Conservation (phyloP, 2,888 invertebrate species). For the Volucella inflata region DNA sequence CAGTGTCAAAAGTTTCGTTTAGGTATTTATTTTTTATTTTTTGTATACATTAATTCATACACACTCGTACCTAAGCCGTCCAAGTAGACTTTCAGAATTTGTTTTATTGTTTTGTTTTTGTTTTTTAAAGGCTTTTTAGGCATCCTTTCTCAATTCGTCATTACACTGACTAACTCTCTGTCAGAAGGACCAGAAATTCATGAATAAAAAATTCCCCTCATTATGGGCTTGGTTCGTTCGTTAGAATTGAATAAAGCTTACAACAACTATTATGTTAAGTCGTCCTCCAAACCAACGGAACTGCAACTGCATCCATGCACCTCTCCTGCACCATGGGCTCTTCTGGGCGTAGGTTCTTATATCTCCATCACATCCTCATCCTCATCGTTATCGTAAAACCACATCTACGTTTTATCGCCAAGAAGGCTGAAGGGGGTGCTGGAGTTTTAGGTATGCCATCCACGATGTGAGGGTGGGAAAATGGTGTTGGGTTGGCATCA, state of each 20-base stretch:
- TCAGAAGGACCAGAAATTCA: conserved; percentile 30
- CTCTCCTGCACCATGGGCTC: conserved; percentile 4
- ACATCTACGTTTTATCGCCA: conserved; percentile 34
- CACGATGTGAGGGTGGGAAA: conserved; percentile 45
- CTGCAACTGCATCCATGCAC: conserved; percentile 60
- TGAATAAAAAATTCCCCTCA: conserved; percentile 74
- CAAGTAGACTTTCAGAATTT: conserved; percentile 32
- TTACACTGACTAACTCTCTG: neutral
- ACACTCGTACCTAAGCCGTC: conserved; percentile 32
- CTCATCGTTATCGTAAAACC: conserved; percentile 14
- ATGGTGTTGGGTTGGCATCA: conserved; percentile 47
- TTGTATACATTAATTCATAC: too few relatives aligned
- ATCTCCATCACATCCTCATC: conserved; percentile 36
- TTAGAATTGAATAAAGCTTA: conserved; percentile 72
- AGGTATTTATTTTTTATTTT: too few relatives aligned
- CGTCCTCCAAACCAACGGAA: conserved; percentile 45
- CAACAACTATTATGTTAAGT: conserved; percentile 71
- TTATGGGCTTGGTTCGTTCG: conserved; percentile 65
- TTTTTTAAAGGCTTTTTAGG: neutral
- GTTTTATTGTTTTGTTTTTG: neutral
- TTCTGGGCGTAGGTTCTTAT: conserved; percentile 51
- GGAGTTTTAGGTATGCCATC: conserved; percentile 43
- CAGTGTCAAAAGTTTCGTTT: too few relatives aligned
- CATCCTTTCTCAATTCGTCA: conserved; percentile 30
- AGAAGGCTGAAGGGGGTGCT: conserved; percentile 14